Base-by-base conservation (phyloP, 1,140 invertebrate genomes). In the Drosophila kurseongensis region DNA sequence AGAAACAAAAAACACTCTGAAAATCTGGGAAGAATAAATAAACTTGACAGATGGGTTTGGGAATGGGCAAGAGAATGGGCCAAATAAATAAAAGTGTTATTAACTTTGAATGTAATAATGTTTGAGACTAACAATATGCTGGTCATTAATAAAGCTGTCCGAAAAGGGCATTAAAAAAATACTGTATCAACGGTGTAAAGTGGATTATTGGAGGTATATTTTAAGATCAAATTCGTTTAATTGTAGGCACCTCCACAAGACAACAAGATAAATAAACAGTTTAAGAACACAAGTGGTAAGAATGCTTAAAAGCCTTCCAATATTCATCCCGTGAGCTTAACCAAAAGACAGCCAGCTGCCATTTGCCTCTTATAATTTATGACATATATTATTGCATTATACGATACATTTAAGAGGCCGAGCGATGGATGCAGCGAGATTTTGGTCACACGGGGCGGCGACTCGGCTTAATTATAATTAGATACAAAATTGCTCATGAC, bases 401-500 rank as follows among this genome's bases (percentile, higher is more conserved):
- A 40, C 44, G 71, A 65, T 56, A 38, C 62, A 51, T 75, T 56
- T 42, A 36, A 58, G 47, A 13, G 44, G 36, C 29, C 10, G 48
- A 50, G 51, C 44, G 40, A 65, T 32, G 29, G 29, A 32, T 3
- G 29, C 29, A 45, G 51, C 44, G 40, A 65, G 69, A 55, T 42
- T 48, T 52, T 41, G 58, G 48, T 38, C 40, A 38, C 45, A 32
- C 45, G 42, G 55, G 12, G 18, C 42, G 42, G 67, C 29, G 54
- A 75, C 54, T 66, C 35, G 68, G 65, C 57, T 88, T 83, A 74
- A 88, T 89, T 88, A 88, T 88, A 88, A 88, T 88, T 88, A 88
- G 84, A 67, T 78, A 68, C 77, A 78, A 84, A 78, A 89, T 89
- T 88, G 84, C 80, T 84, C 73, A 78, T 80, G 84, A 89, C 84